Conservation (phyloP, 2,113 vertebrate genomes). For the Phyllostomus discolor region DNA sequence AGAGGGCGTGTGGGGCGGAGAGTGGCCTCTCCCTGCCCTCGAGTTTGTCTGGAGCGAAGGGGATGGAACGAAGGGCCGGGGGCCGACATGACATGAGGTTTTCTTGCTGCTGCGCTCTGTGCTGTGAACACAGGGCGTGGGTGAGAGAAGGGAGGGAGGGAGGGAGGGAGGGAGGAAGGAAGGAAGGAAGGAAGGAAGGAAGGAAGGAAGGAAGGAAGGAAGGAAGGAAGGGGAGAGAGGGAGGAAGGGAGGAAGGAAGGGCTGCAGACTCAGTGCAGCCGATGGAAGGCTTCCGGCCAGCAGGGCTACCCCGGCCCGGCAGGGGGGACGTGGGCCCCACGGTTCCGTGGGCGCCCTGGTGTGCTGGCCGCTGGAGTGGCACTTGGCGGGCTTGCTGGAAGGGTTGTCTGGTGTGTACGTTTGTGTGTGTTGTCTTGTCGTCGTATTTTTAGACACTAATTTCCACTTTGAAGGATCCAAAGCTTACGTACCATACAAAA, state of each 20-base stretch:
- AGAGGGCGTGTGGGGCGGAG: no score
- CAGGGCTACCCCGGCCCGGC: rapidly evolving
- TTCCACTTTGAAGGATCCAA: not conserved
- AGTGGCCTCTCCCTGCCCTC: not conserved
- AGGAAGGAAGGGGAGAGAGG: no score
- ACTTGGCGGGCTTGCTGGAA: not conserved
- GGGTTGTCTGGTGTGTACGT: not conserved
- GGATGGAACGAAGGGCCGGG: rapidly evolving
- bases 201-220: no score
- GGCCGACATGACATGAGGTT: rapidly evolving
- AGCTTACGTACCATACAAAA: not conserved
- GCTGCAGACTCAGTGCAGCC: rapidly evolving
- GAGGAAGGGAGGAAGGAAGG: rapidly evolving
- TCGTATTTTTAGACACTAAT: not conserved
- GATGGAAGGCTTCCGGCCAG: rapidly evolving
- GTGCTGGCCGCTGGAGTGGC: no score
- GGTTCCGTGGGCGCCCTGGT: rapidly evolving
- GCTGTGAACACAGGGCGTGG: no score
- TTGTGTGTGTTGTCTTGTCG: not conserved
- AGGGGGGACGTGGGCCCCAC: not conserved
- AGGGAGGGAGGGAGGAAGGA: rapidly evolving
- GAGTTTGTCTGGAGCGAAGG: not conserved
- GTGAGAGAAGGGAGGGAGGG: no score
- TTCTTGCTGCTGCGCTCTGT: not conserved
- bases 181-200: no score